These are phyloP conservation scores for Neodiprion virginianus DNA, from an alignment of 1,140 invertebrate genomes.

Conservation along the genomic window DNA sequence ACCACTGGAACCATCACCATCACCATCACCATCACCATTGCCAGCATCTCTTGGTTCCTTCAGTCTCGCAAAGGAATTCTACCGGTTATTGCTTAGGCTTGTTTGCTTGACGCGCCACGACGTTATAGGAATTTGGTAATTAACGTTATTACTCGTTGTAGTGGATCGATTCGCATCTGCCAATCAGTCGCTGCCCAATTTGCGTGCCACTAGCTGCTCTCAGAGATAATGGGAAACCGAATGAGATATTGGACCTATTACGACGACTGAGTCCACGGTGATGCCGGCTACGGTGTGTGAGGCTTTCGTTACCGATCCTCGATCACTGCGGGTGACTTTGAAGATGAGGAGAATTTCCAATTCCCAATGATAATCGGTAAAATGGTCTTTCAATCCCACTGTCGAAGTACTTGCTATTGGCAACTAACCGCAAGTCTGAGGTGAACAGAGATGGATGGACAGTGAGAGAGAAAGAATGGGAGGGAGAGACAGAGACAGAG, in stretches of 20 bases:
- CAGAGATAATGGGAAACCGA: slow-evolving; percentile 5
- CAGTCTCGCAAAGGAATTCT: not conserved
- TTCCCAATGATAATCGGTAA: too few relatives aligned
- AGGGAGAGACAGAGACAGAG: slow-evolving; percentile 7
- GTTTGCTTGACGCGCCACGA: not conserved
- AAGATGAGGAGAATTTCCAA: too few relatives aligned
- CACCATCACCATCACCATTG: not conserved
- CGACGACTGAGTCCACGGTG: not conserved
- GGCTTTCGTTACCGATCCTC: not conserved
- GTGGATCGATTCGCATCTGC: slow-evolving; percentile 4
- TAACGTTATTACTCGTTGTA: slow-evolving; percentile 5
- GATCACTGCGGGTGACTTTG: not conserved
- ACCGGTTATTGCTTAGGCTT: slow-evolving; percentile 3
- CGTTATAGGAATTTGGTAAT: slow-evolving; percentile 7
- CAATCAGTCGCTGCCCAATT: slow-evolving; percentile 3
- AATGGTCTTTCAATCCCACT: too few relatives aligned
- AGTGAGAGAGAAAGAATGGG: slow-evolving; percentile 5
- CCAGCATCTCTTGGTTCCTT: not conserved
- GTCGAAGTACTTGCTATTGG: too few relatives aligned
- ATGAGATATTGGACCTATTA: slow-evolving; percentile 7
- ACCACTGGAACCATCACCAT: not conserved
- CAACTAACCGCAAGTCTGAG: slow-evolving; percentile 34
- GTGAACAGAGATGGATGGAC: slow-evolving; percentile 44
- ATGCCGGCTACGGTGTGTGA: too few relatives aligned
- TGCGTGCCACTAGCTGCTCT: not conserved